These are phyloP conservation scores for Cephonodes hylas DNA, from an alignment of 2,888 invertebrate species.

Conservation along the genomic window DNA sequence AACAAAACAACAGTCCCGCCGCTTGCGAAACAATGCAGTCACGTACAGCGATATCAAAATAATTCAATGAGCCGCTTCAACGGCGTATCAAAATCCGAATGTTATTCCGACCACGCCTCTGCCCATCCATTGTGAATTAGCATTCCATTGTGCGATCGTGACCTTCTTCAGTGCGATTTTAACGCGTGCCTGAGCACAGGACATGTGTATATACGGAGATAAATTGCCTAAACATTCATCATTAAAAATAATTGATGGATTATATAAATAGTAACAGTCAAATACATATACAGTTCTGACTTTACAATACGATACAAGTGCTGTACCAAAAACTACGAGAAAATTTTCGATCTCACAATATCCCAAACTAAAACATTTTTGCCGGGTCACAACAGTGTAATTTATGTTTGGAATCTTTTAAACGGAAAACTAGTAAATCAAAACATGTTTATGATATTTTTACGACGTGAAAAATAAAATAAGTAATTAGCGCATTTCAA, in stretches of 20 bases:
- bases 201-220: not conserved
- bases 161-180: conserved; percentile 53
- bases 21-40: conserved; percentile 20
- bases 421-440: too few species aligned
- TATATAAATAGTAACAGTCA: too few species aligned
- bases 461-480: not conserved
- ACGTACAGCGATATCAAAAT: conserved; percentile 31
- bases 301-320: too few species aligned
- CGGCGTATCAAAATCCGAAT: conserved; percentile 41
- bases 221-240: not conserved
- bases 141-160: conserved; percentile 66
- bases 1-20: conserved; percentile 15
- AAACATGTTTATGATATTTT: not conserved
- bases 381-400: not conserved
- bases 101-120: conserved; percentile 57
- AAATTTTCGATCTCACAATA: not conserved
- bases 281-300: too few species aligned
- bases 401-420: not conserved
- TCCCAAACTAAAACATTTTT: not conserved
- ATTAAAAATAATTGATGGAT: not conserved
- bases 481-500: not conserved
- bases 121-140: conserved; percentile 58
- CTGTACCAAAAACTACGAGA: too few species aligned
- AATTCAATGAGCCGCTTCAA: conserved; percentile 33
- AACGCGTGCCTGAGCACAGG: not conserved